Base-by-base conservation (phyloP, 1,140 invertebrate genomes). In the Akabosia matsudoensis region DNA sequence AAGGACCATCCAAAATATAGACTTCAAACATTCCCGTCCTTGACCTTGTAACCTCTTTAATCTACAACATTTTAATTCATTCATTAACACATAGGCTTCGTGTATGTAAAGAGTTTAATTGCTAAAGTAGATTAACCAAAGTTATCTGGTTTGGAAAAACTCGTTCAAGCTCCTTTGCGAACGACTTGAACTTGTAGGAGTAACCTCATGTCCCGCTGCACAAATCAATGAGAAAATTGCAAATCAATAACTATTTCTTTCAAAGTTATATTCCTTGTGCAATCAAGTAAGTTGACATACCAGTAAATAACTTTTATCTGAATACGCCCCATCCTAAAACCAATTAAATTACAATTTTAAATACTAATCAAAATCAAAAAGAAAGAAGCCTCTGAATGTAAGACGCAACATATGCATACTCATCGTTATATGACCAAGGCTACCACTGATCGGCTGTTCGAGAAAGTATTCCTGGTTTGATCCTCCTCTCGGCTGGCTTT, bases 131-230 rank as follows among this genome's bases (percentile, higher is more conserved):
- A 34, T 61, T 76, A 75, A 80, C 77, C 24, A 78, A 73, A 26
- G 72, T 31, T 18, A 78, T 31, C 52, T 45, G 34, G 37, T 34
- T 51, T n/a, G 74, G 73, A 54, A 80, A 79, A 22, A 51, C 26
- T 16, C 24, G 71, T 64, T 77, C 78, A 67, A 80, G 72, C 33
- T 79, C 74, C 64, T 75, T 64, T 74, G 61, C 13, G 52, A 81
- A 74, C n/a, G 61, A 75, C 72, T 74, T 74, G 79, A 79, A 81
- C 76, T 76, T 78, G 28, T 45, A 54, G 4, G 37, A 31, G 70
- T 79, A 79, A 10, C 76, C 78, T 81, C 79, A 80, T 70, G 54
- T 78, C 3, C 79, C 76, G 37, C 80, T 81, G 61, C 7, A 78
- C 74, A 61, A 75, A 30, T 13, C 54, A 67, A 67, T 30, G n/a